Evolutionary conservation across 2,797 vertebrate genomes (phyloP).

Genomic region (Amphiprion clarkii): DNA sequence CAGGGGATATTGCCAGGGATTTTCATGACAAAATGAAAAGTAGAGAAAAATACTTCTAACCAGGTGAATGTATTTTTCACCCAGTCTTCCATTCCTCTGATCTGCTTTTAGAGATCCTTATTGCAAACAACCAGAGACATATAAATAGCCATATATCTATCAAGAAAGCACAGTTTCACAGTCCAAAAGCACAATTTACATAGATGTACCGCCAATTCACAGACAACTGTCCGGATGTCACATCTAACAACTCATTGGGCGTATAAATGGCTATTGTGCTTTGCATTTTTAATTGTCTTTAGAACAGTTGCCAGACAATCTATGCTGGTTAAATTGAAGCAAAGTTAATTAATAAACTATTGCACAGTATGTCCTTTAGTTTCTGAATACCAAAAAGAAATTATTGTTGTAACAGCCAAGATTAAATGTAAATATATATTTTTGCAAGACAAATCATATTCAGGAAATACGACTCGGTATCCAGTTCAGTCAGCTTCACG

Average conservation of each 20-base stretch:
- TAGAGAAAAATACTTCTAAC: background rate
- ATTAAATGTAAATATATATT: constrained; percentile 19
- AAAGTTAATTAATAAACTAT: constrained; percentile 8
- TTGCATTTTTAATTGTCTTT: no score
- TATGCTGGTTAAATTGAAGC: background rate
- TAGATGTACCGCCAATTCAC: background rate
- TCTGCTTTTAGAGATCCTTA: constrained; percentile 8
- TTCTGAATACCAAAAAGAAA: constrained; percentile 26
- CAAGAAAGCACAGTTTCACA: background rate
- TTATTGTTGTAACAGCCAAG: constrained; percentile 9
- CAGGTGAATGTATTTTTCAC: background rate
- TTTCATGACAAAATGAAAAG: constrained; percentile 12
- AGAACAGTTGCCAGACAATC: background rate
- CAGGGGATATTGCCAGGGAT: background rate
- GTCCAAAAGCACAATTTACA: constrained; percentile 6
- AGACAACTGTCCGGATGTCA: constrained; percentile 9
- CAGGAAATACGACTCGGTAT: constrained; percentile 27
- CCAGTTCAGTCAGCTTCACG: constrained; percentile 15
- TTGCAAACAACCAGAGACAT: background rate
- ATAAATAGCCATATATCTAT: background rate
- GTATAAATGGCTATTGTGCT: no score
- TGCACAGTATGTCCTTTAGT: constrained; percentile 1
- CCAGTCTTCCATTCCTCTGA: background rate
- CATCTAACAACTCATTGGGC: background rate
- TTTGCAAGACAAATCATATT: constrained; percentile 22